Percentiles rank a stretch among this genome's conserved stretches.
Evolutionary conservation across 2,113 vertebrate genomes (phyloP).

Genomic region (Dipodomys ordii): DNA sequence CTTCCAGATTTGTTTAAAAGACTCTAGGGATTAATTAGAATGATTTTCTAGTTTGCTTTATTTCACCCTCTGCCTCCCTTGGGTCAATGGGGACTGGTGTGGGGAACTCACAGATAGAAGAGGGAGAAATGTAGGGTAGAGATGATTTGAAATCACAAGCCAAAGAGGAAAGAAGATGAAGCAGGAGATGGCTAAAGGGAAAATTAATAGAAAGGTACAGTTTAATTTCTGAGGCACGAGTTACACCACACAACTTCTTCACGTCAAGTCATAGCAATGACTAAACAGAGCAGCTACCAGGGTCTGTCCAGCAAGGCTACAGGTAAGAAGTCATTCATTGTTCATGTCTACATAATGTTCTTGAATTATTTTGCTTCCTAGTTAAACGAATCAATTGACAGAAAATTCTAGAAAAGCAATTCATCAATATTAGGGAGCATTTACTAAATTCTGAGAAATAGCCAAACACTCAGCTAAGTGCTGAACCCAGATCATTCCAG

Average conservation of each 20-base stretch:
- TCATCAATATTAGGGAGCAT: background rate
- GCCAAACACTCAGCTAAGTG: conserved; percentile 10
- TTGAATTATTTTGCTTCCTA: background rate
- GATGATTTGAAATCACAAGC: background rate
- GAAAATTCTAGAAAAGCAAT: conserved; percentile 44
- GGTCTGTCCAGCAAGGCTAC: background rate
- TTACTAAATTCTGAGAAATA: background rate
- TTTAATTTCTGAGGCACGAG: conserved; percentile 9
- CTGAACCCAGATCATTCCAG: background rate
- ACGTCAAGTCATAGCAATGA: background rate
- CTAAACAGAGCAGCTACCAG: background rate
- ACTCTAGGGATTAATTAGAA: conserved; percentile 59
- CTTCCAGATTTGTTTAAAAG: conserved; percentile 50
- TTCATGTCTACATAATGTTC: background rate
- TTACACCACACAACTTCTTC: background rate
- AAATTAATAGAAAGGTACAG: background rate
- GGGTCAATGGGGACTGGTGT: background rate
- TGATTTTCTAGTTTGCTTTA: conserved; percentile 43
- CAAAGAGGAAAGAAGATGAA: background rate
- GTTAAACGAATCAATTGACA: conserved; percentile 32
- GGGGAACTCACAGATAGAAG: background rate
- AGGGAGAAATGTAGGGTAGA: background rate
- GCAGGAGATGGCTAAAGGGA: background rate
- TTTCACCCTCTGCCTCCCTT: conserved; percentile 36
- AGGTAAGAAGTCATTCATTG: background rate